These are phyloP conservation scores for Drosophila bipectinata DNA, from an alignment of 1,140 invertebrate species.

Conservation along the genomic window DNA sequence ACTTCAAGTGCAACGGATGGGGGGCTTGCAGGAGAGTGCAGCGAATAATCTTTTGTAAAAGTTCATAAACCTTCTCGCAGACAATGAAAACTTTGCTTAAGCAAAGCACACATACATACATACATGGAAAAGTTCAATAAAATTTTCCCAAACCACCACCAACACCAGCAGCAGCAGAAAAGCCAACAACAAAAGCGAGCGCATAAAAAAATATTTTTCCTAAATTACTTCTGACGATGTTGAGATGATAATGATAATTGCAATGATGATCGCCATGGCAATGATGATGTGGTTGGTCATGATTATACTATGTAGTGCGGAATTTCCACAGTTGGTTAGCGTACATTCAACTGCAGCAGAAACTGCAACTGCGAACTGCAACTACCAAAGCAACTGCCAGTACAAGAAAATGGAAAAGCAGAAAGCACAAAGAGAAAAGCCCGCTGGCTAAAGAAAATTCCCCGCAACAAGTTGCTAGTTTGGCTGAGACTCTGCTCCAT, in stretches of 20 bases:
- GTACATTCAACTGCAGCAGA: conserved; percentile 63
- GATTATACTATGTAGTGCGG: conserved; percentile 75
- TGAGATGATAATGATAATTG: conserved; percentile 54
- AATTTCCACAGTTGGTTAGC: conserved; percentile 75
- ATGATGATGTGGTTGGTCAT: conserved; percentile 63
- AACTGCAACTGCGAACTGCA: no score
- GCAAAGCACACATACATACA: conserved; percentile 4
- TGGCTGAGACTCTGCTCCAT: not conserved
- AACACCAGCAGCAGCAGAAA: conserved; percentile 10
- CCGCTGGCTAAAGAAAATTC: conserved; percentile 43
- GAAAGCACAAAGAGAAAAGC: conserved; percentile 69
- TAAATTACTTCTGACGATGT: conserved; percentile 80
- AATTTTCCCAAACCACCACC: conserved; percentile 58
- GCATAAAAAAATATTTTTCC: conserved; percentile 59
- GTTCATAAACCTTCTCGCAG: conserved; percentile 79
- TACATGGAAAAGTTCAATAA: conserved; percentile 33
- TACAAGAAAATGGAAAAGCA: conserved; percentile 57
- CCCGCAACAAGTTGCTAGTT: conserved; percentile 51
- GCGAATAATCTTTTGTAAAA: conserved; percentile 71
- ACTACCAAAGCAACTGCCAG: not conserved
- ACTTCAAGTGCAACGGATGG: conserved; percentile 49
- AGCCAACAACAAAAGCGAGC: conserved; percentile 30
- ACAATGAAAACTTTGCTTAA: conserved; percentile 57
- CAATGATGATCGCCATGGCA: conserved; percentile 34
- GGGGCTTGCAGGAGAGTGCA: not conserved